Percentiles rank a stretch among this genome's conserved stretches.
These are phyloP conservation scores for Melipona quadrifasciata DNA, from an alignment of 1,140 invertebrate genomes.

Conservation along the genomic window DNA sequence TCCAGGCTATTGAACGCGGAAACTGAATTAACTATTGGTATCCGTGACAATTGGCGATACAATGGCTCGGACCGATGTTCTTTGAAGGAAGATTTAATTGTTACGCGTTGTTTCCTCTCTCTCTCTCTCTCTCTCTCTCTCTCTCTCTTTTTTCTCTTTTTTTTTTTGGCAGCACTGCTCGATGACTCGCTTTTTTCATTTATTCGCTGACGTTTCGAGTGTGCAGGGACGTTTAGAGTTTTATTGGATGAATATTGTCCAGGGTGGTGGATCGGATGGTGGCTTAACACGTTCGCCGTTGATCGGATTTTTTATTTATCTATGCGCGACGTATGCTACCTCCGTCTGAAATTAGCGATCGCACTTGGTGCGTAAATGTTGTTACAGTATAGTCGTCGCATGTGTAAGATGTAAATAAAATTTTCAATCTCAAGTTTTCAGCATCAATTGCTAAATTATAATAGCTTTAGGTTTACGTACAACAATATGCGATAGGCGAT, in stretches of 20 bases:
- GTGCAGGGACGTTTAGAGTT: not conserved
- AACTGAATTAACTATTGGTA: conserved; percentile 1
- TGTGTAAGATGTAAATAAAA: too few relatives aligned
- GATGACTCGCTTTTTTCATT: not conserved
- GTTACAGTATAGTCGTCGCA: too few relatives aligned
- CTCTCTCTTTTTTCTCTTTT: too few relatives aligned
- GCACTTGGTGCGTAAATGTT: too few relatives aligned
- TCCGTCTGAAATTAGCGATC: too few relatives aligned
- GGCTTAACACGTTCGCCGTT: not conserved
- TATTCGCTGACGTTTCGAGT: not conserved
- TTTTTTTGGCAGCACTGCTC: too few relatives aligned
- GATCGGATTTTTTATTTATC: not conserved
- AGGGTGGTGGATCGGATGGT: not conserved
- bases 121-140: too few relatives aligned
- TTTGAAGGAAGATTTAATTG: conserved; percentile 9
- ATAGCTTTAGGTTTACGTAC: too few relatives aligned
- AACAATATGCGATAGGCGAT: too few relatives aligned
- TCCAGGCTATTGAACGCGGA: not conserved
- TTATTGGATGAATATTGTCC: not conserved
- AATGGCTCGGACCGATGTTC: not conserved
- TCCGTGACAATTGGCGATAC: not conserved
- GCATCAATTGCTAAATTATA: too few relatives aligned
- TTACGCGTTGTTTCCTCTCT: not conserved
- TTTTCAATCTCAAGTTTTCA: too few relatives aligned
- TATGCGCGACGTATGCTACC: not conserved